phyloP scores from a whole-genome alignment of 53 echinoderm and acorn worm species.

The Antedon mediterranea region DNA sequence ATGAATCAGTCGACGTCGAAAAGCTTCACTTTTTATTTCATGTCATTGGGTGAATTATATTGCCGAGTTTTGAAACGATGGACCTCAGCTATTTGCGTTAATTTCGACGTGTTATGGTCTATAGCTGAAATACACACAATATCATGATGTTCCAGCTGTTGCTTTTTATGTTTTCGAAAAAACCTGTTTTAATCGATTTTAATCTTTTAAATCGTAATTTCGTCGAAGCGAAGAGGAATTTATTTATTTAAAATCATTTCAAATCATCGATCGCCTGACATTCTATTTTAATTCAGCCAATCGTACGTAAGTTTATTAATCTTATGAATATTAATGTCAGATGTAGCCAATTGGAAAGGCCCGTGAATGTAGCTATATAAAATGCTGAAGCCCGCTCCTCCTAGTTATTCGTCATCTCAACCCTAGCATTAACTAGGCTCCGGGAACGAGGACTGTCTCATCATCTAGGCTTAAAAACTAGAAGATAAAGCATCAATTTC shows the following conservation, averaged over 20 bases:
- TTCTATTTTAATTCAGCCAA: not conserved
- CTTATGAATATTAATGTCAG: not conserved
- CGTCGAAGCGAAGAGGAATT: too few relatives aligned
- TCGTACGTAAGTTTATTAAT: not conserved
- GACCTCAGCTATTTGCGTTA: too few relatives aligned
- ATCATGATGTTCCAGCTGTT: too few relatives aligned
- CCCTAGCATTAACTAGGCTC: not conserved
- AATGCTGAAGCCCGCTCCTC: not conserved
- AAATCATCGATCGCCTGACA: not conserved
- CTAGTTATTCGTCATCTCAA: not conserved
- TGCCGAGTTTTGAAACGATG: too few relatives aligned
- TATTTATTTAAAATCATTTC: not conserved
- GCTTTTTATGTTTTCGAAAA: too few relatives aligned
- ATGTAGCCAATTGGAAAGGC: not conserved
- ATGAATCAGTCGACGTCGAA: too few relatives aligned
- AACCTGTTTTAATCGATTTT: too few relatives aligned
- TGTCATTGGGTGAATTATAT: too few relatives aligned
- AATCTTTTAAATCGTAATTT: too few relatives aligned
- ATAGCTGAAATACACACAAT: too few relatives aligned
- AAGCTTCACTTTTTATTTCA: too few relatives aligned
- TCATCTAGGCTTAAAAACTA: not conserved
- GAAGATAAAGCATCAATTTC: not conserved
- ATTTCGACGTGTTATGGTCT: too few relatives aligned
- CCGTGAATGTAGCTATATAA: not conserved
- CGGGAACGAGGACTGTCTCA: not conserved